A percentile compares a stretch with the other conserved stretches of the same genome.
phyloP scores from a whole-genome alignment of 2,113 vertebrate species.

The Plestiodon gilberti region DNA sequence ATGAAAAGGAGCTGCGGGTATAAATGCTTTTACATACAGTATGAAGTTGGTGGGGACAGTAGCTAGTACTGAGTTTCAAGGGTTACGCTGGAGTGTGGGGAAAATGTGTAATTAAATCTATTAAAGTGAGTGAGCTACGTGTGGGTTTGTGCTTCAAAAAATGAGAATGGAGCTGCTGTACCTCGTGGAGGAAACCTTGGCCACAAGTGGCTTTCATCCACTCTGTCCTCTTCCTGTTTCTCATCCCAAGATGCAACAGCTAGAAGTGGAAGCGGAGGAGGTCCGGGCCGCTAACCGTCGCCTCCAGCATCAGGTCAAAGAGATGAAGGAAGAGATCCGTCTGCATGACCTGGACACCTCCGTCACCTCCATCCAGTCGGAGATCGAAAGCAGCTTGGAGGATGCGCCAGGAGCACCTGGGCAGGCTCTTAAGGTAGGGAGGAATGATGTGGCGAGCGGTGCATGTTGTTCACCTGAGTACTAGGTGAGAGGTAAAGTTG shows the following conservation, averaged over 20 bases:
- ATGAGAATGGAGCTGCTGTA: no score
- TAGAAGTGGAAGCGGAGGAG: constrained; percentile 52
- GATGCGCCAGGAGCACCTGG: not conserved
- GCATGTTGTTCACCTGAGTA: not conserved
- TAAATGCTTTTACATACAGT: not conserved
- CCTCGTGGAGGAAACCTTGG: not conserved
- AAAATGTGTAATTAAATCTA: not conserved
- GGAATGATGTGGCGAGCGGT: not conserved
- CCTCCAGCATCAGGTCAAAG: constrained; percentile 58
- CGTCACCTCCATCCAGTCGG: constrained; percentile 49
- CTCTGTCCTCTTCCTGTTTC: not conserved
- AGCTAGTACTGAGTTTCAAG: not conserved
- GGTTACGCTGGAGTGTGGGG: no score
- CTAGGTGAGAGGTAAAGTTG: not conserved
- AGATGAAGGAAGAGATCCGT: constrained; percentile 68
- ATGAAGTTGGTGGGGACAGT: not conserved
- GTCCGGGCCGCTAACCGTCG: constrained; percentile 42
- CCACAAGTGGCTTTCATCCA: not conserved
- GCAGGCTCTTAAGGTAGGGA: not conserved
- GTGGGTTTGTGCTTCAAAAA: not conserved
- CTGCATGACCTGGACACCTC: constrained; percentile 56
- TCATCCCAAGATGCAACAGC: constrained; percentile 49
- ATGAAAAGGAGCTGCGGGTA: constrained; percentile 64
- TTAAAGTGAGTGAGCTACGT: not conserved
- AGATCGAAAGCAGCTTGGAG: constrained; percentile 57